These are phyloP conservation scores for Andrena chrysosceles DNA, from an alignment of 2,888 invertebrate genomes.

Conservation along the genomic window DNA sequence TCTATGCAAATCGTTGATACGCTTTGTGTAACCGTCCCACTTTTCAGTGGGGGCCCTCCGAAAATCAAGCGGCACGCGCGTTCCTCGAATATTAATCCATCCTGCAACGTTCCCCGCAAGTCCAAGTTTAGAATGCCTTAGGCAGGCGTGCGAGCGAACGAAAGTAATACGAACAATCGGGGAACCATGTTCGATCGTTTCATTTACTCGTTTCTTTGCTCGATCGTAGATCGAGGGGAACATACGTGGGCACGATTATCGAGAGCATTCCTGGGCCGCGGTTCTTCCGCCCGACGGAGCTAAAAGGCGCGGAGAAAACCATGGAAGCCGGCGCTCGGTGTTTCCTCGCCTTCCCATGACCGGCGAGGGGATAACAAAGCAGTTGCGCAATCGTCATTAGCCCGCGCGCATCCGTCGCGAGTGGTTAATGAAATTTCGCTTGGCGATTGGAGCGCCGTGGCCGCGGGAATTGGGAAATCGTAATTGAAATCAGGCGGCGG, in stretches of 20 bases:
- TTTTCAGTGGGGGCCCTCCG: too few species aligned
- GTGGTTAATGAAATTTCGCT: slow-evolving; percentile 43
- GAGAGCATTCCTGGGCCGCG: slow-evolving; percentile 27
- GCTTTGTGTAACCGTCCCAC: not conserved
- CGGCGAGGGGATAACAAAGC: slow-evolving; percentile 26
- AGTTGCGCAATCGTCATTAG: slow-evolving; percentile 52
- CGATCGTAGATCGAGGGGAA: slow-evolving; percentile 3
- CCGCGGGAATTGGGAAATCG: slow-evolving; percentile 19
- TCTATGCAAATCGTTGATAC: slow-evolving; percentile 33
- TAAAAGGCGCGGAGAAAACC: slow-evolving; percentile 43
- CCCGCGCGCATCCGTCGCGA: slow-evolving; percentile 18
- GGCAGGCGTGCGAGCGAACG: not conserved
- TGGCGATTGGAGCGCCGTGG: not conserved
- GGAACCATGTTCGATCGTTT: not conserved
- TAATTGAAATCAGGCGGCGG: slow-evolving; percentile 20
- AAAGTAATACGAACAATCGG: slow-evolving; percentile 1
- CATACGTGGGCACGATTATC: slow-evolving; percentile 10
- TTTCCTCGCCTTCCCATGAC: slow-evolving; percentile 51
- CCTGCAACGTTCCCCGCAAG: not conserved
- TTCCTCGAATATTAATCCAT: not conserved
- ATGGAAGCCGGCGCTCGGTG: not conserved
- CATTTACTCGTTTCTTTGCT: not conserved
- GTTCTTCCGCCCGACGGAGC: slow-evolving; percentile 13
- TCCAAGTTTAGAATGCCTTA: not conserved
- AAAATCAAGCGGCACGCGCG: slow-evolving; percentile 1